Evolutionary conservation across 2,113 vertebrate genomes (phyloP).

Genomic region (Semicossyphus pulcher): DNA sequence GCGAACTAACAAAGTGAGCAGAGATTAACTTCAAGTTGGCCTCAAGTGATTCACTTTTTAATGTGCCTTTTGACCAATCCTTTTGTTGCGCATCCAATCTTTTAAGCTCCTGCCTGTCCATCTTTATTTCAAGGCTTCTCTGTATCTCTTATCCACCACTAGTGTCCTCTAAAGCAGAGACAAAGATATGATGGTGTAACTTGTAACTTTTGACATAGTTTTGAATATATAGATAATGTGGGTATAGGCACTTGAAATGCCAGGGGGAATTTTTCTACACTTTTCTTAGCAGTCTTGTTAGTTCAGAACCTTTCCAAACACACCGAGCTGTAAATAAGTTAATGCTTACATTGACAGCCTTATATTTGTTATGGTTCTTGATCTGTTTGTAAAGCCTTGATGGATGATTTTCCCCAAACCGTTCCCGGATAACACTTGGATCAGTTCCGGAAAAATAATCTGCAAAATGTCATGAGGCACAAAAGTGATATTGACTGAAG

Average conservation of each 20-base stretch:
- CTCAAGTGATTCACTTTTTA: not conserved
- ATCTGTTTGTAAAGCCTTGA: not conserved
- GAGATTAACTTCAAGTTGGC: not conserved
- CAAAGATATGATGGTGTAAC: not conserved
- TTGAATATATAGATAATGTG: not conserved
- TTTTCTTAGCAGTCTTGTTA: no score
- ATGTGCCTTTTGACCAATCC: not conserved
- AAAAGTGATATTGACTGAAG: not conserved
- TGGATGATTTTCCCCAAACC: not conserved
- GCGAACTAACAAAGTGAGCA: not conserved
- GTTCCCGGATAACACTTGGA: not conserved
- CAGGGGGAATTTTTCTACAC: no score
- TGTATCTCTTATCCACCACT: not conserved
- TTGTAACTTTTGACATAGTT: not conserved
- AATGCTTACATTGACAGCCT: not conserved
- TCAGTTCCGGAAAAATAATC: not conserved
- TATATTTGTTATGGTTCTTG: not conserved
- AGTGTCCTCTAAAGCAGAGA: not conserved
- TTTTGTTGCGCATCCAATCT: not conserved
- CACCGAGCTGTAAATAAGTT: not conserved
- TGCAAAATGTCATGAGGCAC: no score
- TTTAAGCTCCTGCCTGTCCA: not conserved
- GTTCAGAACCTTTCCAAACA: no score
- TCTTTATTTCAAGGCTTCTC: not conserved
- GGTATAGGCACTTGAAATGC: not conserved